A percentile compares a stretch with the other conserved stretches of the same genome.
Evolutionary conservation across 2,888 invertebrate genomes (phyloP).

Genomic region (Pinctada fucata): DNA sequence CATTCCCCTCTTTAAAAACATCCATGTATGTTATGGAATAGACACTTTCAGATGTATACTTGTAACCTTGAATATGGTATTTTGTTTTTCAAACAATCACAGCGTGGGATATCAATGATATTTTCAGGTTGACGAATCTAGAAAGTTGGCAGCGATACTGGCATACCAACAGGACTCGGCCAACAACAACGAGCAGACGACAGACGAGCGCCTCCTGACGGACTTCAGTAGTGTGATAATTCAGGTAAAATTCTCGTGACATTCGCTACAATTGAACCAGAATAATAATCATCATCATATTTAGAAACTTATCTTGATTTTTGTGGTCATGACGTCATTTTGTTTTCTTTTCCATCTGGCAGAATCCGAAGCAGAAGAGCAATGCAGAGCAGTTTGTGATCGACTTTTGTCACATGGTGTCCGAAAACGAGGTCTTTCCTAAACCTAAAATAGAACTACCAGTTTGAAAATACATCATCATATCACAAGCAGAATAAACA

Average conservation of each 20-base stretch:
- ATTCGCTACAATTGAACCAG: no score
- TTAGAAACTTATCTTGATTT: no score
- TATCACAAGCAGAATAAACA: neutral
- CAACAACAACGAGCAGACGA: neutral
- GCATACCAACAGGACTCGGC: constrained; percentile 1
- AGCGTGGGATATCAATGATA: no score
- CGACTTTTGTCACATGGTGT: constrained; percentile 30
- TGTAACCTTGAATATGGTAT: no score
- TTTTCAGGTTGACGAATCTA: neutral
- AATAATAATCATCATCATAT: no score
- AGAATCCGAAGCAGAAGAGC: constrained; percentile 19
- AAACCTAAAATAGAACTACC: constrained; percentile 34
- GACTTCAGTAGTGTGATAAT: constrained; percentile 12
- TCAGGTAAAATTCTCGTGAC: constrained; percentile 7
- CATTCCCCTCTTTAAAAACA: no score
- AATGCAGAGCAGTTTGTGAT: constrained; percentile 21
- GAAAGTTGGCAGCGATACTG: constrained; percentile 9
- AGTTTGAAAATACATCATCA: constrained; percentile 14
- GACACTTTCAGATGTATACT: no score
- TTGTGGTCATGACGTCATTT: neutral
- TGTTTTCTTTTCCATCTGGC: neutral
- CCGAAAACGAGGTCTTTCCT: constrained; percentile 20
- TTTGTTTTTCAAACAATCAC: no score
- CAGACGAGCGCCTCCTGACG: neutral
- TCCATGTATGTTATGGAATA: no score